Percentiles rank a stretch among this genome's conserved stretches.
These are phyloP conservation scores for Stratiolaelaps scimitus DNA, from an alignment of 1,140 invertebrate species.

Conservation along the genomic window DNA sequence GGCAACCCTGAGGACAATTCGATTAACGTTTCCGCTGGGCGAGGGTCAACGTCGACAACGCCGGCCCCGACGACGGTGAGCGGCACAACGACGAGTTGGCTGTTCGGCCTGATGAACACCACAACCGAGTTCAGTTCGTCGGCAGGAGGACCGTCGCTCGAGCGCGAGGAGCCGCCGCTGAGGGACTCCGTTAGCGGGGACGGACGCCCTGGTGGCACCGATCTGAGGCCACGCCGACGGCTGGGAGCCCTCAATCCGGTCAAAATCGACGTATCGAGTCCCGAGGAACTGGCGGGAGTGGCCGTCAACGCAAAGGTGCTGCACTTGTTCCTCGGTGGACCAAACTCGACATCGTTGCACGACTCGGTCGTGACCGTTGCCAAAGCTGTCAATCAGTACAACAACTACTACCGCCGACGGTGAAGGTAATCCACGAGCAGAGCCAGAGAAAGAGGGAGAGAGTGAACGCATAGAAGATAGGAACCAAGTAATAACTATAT, in stretches of 20 bases:
- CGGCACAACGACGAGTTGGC: slow-evolving; percentile 16
- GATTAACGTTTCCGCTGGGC: too few relatives aligned
- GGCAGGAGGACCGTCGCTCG: not conserved
- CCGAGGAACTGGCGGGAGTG: slow-evolving; percentile 7
- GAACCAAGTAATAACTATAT: too few relatives aligned
- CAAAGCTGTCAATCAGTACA: slow-evolving; percentile 27
- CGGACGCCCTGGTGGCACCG: not conserved
- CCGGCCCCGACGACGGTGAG: slow-evolving; percentile 13
- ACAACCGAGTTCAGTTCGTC: slow-evolving; percentile 2
- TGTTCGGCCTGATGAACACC: slow-evolving; percentile 19
- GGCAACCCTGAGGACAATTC: not conserved
- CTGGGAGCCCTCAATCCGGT: slow-evolving; percentile 9
- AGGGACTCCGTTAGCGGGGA: not conserved
- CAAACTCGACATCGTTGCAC: slow-evolving; percentile 24
- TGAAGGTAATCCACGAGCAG: not conserved
- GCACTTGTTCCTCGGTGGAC: slow-evolving; percentile 21
- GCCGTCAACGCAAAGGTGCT: slow-evolving; percentile 20
- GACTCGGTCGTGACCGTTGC: slow-evolving; percentile 16
- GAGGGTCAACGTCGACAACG: not conserved
- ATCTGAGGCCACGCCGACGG: not conserved
- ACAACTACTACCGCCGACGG: not conserved
- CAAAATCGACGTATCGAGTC: slow-evolving; percentile 23
- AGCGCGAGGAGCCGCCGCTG: slow-evolving; percentile 13
- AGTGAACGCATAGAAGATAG: too few relatives aligned
- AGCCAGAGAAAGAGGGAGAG: too few relatives aligned